Conservation (phyloP, 37 sponge, comb jelly and placozoan species). For the Oscarella lobularis region DNA sequence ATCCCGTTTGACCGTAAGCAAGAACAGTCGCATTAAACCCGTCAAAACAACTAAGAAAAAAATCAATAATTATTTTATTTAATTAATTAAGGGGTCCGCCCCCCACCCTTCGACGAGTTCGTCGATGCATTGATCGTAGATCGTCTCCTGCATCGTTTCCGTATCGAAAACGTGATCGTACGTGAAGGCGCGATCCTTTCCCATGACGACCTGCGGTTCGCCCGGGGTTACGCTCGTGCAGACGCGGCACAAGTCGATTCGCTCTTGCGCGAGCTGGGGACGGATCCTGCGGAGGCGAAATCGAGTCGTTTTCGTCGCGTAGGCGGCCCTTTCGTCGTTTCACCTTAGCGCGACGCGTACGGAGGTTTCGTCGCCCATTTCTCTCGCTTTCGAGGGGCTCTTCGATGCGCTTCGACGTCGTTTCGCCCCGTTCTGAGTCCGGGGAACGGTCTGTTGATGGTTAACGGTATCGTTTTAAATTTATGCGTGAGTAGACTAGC, state of each 20-base stretch:
- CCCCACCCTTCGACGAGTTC: constrained; percentile 65
- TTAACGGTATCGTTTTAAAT: too few relatives aligned
- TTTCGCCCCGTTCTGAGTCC: too few relatives aligned
- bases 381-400: too few relatives aligned
- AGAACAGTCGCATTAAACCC: constrained; percentile 94
- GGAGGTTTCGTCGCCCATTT: not conserved
- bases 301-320: not conserved
- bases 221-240: constrained; percentile 69
- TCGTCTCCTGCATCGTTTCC: constrained; percentile 28
- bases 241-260: constrained; percentile 77
- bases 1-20: constrained; percentile 97
- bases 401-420: too few relatives aligned
- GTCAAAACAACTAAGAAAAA: constrained; percentile 61
- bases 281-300: constrained; percentile 57
- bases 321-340: not conserved
- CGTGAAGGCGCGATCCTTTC: constrained; percentile 90
- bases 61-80: not conserved
- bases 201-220: constrained; percentile 76
- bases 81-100: too few relatives aligned
- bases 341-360: not conserved
- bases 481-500: too few relatives aligned
- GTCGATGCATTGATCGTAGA: constrained; percentile 55
- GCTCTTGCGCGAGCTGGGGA: constrained; percentile 77
- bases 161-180: constrained; percentile 88
- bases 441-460: too few relatives aligned